Conservation (phyloP, 2,888 invertebrate species). For the Noctuana brunneofusca region DNA sequence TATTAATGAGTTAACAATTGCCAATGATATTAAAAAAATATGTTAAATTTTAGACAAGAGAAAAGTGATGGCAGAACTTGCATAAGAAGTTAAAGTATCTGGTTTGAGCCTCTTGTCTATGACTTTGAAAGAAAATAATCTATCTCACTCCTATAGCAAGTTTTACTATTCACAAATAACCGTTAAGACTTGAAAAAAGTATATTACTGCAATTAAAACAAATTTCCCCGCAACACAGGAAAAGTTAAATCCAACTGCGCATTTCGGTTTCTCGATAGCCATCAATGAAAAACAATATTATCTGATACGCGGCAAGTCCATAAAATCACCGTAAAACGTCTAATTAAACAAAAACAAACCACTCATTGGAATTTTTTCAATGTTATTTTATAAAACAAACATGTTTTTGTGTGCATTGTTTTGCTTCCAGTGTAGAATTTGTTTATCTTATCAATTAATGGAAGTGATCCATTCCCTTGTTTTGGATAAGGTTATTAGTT, state of each 20-base stretch:
- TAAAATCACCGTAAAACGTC: conserved; percentile 13
- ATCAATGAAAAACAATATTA: conserved; percentile 18
- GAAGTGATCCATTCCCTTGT: background rate
- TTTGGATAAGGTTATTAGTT: background rate
- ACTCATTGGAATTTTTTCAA: conserved; percentile 11
- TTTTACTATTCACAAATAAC: background rate
- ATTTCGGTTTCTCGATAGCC: conserved; percentile 9
- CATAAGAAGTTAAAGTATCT: no score
- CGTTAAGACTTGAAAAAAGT: background rate
- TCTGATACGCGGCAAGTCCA: conserved; percentile 10
- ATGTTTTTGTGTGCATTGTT: conserved; percentile 25
- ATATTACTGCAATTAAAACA: background rate
- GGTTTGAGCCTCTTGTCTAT: no score
- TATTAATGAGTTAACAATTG: no score
- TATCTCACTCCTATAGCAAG: no score
- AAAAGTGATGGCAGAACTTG: no score
- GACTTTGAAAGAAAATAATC: no score
- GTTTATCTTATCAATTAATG: conserved; percentile 19
- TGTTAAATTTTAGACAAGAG: no score
- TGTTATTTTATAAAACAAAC: conserved; percentile 19
- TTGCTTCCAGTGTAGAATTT: conserved; percentile 4
- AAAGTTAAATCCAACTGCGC: conserved; percentile 11
- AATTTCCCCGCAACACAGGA: background rate
- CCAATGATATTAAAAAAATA: no score
- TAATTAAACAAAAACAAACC: conserved; percentile 11